Evolutionary conservation across 2,797 vertebrate genomes (phyloP).

Genomic region (Orestias chungarensis): DNA sequence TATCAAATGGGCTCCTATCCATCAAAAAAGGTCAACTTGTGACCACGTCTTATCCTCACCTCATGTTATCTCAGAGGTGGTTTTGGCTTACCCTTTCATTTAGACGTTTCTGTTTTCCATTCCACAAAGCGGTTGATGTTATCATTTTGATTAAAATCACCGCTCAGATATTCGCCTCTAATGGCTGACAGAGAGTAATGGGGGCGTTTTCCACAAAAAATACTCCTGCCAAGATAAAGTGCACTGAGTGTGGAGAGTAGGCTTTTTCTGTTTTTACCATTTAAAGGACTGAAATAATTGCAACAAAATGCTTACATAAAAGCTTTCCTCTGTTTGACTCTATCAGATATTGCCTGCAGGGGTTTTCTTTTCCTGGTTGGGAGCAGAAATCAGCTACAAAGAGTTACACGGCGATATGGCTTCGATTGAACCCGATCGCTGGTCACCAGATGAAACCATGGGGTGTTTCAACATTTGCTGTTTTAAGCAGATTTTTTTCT

Average conservation of each 20-base stretch:
- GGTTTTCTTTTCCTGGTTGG: conserved; percentile 51
- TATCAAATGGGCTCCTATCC: conserved; percentile 57
- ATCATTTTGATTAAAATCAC: conserved; percentile 74
- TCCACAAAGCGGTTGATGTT: conserved; percentile 65
- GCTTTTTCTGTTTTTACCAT: conserved; percentile 64
- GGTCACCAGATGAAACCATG: conserved; percentile 30
- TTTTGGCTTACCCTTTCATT: conserved; percentile 55
- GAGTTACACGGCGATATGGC: conserved; percentile 27
- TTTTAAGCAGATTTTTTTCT: conserved; percentile 5
- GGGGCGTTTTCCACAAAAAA: conserved; percentile 54
- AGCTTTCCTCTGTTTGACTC: conserved; percentile 73
- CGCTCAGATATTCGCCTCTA: conserved; percentile 63
- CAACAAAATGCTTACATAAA: conserved; percentile 71
- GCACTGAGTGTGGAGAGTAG: conserved; percentile 54
- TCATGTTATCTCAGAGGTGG: conserved; percentile 55
- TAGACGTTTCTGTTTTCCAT: conserved; percentile 73
- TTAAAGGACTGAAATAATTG: conserved; percentile 77
- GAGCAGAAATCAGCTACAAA: conserved; percentile 49
- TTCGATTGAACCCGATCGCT: conserved; percentile 43
- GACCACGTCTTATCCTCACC: conserved; percentile 50
- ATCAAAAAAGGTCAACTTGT: conserved; percentile 63
- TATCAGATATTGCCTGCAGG: conserved; percentile 63
- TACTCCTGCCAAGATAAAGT: conserved; percentile 73
- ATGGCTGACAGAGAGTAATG: conserved; percentile 75
- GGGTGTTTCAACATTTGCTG: background rate